Base-by-base conservation (phyloP, 2,113 vertebrate species). In the Labrus mixtus region DNA sequence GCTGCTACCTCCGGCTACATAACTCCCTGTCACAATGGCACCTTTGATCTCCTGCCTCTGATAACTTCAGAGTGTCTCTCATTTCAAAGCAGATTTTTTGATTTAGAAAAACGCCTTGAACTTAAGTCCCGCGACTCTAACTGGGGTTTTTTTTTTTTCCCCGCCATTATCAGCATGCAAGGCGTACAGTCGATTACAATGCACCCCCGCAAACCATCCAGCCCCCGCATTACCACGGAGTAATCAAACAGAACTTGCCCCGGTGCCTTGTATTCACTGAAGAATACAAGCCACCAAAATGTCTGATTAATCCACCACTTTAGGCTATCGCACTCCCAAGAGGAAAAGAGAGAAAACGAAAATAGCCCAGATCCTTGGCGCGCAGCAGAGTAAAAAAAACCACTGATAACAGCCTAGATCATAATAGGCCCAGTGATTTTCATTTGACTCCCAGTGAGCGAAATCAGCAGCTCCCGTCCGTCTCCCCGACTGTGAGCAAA, bases 381-480 rank as follows among this genome's bases (percentile, higher is more conserved):
- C 41, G 70, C 81, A 58, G 74, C 81, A 9, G 63, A 41, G 69
- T 73, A 87, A 83, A 71, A 70, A 87, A 83, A 71, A 70, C 25
- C 70, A 74, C 77, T 69, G 89, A 89, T 87, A 86, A 85, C 73
- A 64, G 53, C 60, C 53, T 23, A 23, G 39, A 62, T 77, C 74
- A 86, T 85, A 88, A 86, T 73, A 78, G 80, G 61, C 84, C 75
- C 76, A 16, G 61, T 82, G 85, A 88, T 91, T 91, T 88, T 85
- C 77, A 89, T 91, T 89, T 85, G 88, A 89, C 84, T 91, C 88
- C 85, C 73, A 85, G 88, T 61, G 78, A 89, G 89, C 48, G 3
- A 75, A 90, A 90, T 89, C 88, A 84, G 85, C 67, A 73, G 86
- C 79, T 83, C 23, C 73, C 6, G 36, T 81, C 81, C 64, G 29